Conservation (phyloP, 37 sponge, comb jelly and placozoan genomes). For the Haliclona indistincta region DNA sequence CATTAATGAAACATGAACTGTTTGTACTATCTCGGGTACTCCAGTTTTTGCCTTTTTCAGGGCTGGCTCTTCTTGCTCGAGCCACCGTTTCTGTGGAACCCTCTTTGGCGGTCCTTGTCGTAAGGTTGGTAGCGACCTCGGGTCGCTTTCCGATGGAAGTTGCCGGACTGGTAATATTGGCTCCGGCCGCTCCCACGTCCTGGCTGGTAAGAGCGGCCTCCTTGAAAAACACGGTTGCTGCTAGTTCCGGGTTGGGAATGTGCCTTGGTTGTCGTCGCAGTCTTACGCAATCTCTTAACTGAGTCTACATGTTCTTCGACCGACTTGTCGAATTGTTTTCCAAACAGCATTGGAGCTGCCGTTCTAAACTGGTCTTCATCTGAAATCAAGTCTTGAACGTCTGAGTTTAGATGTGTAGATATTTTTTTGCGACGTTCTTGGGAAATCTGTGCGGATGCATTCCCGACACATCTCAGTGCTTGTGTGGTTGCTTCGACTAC, state of each 20-base stretch:
- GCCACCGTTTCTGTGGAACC: too few species aligned
- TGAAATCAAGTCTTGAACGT: not conserved
- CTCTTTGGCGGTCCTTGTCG: slow-evolving; percentile 10
- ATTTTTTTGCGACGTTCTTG: not conserved
- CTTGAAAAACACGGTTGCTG: slow-evolving; percentile 27
- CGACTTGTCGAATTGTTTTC: slow-evolving; percentile 11
- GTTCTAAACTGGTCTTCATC: not conserved
- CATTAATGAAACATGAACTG: too few species aligned
- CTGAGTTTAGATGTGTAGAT: not conserved
- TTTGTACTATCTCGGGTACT: too few species aligned
- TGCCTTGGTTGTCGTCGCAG: not conserved
- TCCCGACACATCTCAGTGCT: slow-evolving; percentile 5
- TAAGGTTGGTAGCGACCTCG: not conserved
- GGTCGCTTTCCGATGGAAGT: too few species aligned
- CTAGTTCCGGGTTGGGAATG: not conserved
- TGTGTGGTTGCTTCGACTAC: not conserved
- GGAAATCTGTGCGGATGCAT: slow-evolving; percentile 10
- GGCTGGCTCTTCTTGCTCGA: too few species aligned
- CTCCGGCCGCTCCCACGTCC: slow-evolving; percentile 12
- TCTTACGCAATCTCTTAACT: too few species aligned
- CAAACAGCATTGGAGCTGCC: slow-evolving; percentile 20
- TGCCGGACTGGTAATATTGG: too few species aligned
- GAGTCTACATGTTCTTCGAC: slow-evolving; percentile 21
- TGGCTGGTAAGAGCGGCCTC: slow-evolving; percentile 9
- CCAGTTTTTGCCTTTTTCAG: too few species aligned